Conservation (phyloP, 2,797 vertebrate genomes). For the Tenualosa ilisha region DNA sequence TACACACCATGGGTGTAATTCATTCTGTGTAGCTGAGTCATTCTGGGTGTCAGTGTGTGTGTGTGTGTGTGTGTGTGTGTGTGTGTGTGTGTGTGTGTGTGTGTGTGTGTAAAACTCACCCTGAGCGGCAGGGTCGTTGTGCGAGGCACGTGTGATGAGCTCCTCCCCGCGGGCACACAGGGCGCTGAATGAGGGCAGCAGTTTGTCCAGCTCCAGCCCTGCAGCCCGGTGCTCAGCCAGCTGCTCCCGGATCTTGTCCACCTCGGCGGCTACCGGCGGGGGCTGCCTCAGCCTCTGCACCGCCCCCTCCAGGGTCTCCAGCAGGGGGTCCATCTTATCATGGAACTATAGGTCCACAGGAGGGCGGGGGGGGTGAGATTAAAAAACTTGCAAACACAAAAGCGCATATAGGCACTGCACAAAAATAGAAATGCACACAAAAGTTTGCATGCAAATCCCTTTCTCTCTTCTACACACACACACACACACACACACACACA, state of each 20-base stretch:
- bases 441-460: background rate
- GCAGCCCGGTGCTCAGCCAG: conserved; percentile 89
- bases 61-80: background rate
- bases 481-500: conserved; percentile 7
- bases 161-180: conserved; percentile 91
- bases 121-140: conserved; percentile 91
- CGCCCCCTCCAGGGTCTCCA: conserved; percentile 91
- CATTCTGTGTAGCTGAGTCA: background rate
- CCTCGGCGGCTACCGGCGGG: conserved; percentile 93
- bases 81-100: background rate
- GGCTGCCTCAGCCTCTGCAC: conserved; percentile 88
- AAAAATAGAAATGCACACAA: conserved; percentile 31
- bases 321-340: conserved; percentile 96
- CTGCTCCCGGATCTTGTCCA: conserved; percentile 98
- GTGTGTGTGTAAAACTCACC: conserved; percentile 67
- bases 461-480: background rate
- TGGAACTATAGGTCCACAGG: conserved; percentile 87
- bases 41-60: background rate
- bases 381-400: background rate
- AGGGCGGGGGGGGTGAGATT: conserved; percentile 56
- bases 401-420: conserved; percentile 42
- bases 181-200: conserved; percentile 93
- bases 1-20: background rate
- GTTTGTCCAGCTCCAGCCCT: conserved; percentile 93
- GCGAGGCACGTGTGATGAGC: conserved; percentile 87